These are phyloP conservation scores for Hylaea fasciaria DNA, from an alignment of 2,888 invertebrate genomes.

Conservation along the genomic window DNA sequence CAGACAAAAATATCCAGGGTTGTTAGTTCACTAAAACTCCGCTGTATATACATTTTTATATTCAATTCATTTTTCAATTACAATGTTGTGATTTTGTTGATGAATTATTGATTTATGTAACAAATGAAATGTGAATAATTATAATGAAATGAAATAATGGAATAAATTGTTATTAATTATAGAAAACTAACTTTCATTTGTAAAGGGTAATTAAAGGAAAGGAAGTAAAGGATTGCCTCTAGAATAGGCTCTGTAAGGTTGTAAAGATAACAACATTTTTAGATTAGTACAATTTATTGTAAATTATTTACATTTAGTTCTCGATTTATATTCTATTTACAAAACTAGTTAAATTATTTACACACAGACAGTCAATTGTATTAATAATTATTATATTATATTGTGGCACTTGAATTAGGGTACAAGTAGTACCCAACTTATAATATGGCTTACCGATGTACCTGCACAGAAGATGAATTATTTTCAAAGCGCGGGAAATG, in stretches of 20 bases:
- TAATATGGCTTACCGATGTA: no score
- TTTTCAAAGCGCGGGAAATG: no score
- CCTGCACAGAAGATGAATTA: no score
- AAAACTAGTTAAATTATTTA: slow-evolving; percentile 42
- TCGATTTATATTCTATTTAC: slow-evolving; percentile 38
- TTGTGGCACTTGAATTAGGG: slow-evolving; percentile 5
- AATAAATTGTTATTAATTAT: slow-evolving; percentile 70
- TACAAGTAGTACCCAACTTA: no score
- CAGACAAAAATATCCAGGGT: no score
- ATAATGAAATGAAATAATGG: slow-evolving; percentile 59
- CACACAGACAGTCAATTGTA: slow-evolving; percentile 18
- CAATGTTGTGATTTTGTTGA: slow-evolving; percentile 54
- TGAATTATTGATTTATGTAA: slow-evolving; percentile 56
- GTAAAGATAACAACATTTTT: neutral
- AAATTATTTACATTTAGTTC: slow-evolving; percentile 43
- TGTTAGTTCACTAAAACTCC: no score
- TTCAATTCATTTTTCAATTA: slow-evolving; percentile 33
- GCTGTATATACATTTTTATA: no score
- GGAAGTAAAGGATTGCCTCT: no score
- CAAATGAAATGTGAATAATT: slow-evolving; percentile 58
- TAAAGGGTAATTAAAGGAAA: slow-evolving; percentile 3
- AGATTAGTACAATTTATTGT: slow-evolving; percentile 39
- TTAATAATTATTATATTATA: neutral
- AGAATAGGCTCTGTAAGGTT: slow-evolving; percentile 34
- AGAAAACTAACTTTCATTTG: slow-evolving; percentile 1